phyloP scores from a whole-genome alignment of 2,113 vertebrate species.

The Tylochromis polylepis region DNA sequence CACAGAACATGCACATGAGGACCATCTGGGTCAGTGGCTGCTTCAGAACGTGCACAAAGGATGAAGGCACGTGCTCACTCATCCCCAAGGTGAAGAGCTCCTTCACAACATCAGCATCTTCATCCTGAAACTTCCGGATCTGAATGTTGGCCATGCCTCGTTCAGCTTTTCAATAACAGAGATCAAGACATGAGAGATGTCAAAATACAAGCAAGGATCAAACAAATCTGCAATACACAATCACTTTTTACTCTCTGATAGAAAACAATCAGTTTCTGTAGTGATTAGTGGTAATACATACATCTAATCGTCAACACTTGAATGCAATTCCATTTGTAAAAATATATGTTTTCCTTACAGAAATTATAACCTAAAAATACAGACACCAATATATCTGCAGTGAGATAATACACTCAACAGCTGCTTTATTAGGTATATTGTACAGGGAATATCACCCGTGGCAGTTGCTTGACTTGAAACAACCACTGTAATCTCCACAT shows the following conservation, averaged over 20 bases:
- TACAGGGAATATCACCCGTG: neutral
- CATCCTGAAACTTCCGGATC: slow-evolving; percentile 66
- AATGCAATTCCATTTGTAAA: neutral
- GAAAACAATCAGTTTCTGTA: neutral
- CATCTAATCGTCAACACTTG: neutral
- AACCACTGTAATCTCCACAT: neutral
- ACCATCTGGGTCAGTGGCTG: slow-evolving; percentile 71
- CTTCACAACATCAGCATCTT: slow-evolving; percentile 63
- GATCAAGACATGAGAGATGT: neutral
- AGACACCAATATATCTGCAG: neutral
- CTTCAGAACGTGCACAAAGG: slow-evolving; percentile 71
- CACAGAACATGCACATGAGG: slow-evolving; percentile 64
- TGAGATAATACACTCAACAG: neutral
- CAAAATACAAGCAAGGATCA: neutral
- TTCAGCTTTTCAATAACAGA: neutral
- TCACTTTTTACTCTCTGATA: neutral
- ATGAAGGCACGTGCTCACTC: slow-evolving; percentile 72
- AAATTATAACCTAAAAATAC: neutral
- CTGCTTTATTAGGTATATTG: neutral
- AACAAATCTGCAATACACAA: neutral
- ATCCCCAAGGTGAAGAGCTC: slow-evolving; percentile 72
- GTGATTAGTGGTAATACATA: neutral
- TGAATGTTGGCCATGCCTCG: slow-evolving; percentile 59
- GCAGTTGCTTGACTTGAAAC: neutral
- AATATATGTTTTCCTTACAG: neutral